These are phyloP conservation scores for Euschistus heros DNA, from an alignment of 1,140 invertebrate species.

Conservation along the genomic window DNA sequence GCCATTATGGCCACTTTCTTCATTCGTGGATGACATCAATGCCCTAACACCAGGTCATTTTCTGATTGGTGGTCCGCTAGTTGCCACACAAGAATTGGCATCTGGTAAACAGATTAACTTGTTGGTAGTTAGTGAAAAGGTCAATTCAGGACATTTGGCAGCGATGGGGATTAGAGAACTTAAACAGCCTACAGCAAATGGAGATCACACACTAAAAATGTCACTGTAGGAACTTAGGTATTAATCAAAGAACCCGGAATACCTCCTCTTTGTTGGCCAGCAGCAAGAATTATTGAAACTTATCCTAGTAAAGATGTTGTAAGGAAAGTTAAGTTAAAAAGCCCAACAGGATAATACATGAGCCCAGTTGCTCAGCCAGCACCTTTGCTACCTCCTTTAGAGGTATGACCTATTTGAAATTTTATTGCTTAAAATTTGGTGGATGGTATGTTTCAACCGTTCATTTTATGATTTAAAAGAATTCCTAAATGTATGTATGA, in stretches of 20 bases:
- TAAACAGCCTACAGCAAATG: conserved; percentile 31
- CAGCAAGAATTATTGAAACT: conserved; percentile 27
- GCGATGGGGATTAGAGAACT: conserved; percentile 34
- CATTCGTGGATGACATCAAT: conserved; percentile 22
- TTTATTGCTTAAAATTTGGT: too few relatives aligned
- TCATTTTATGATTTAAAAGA: too few relatives aligned
- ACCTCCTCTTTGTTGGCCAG: conserved; percentile 26
- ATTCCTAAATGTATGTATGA: too few relatives aligned
- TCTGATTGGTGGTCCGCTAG: conserved; percentile 30
- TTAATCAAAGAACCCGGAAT: conserved; percentile 25
- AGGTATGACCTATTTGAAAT: neutral
- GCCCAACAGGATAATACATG: conserved; percentile 31
- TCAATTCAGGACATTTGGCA: conserved; percentile 32
- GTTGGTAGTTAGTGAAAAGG: conserved; percentile 29
- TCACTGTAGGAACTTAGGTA: conserved; percentile 26
- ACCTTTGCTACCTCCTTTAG: neutral
- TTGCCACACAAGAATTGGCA: conserved; percentile 24
- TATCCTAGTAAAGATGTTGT: conserved; percentile 30
- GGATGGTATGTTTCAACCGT: too few relatives aligned
- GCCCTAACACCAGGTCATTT: conserved; percentile 31
- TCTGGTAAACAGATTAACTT: conserved; percentile 27
- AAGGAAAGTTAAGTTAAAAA: conserved; percentile 29
- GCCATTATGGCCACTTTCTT: conserved; percentile 28
- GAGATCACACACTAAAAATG: conserved; percentile 1
- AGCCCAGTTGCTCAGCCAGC: conserved; percentile 6